These are phyloP conservation scores for Poeciliopsis infans DNA, from an alignment of 2,797 vertebrate species.

Conservation along the genomic window DNA sequence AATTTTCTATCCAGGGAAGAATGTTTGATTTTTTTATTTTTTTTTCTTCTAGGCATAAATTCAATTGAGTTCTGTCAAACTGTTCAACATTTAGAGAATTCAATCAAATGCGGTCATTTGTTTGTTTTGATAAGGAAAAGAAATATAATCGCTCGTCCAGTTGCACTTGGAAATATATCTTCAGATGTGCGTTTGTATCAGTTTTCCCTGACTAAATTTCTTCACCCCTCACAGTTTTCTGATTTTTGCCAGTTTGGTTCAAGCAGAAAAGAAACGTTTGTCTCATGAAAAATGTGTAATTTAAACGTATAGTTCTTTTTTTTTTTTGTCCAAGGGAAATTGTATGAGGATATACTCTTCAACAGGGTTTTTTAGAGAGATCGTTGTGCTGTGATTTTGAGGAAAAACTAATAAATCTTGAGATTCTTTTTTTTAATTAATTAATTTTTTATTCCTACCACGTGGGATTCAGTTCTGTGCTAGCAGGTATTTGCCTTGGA, in stretches of 20 bases:
- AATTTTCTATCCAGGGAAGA: conserved; percentile 19
- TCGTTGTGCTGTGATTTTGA: not conserved
- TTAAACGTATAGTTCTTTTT: not conserved
- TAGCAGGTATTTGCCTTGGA: not conserved
- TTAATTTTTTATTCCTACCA: not conserved
- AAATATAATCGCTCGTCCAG: not conserved
- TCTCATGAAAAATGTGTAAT: not conserved
- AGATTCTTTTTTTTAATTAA: too few relatives aligned
- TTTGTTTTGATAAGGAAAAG: conserved; percentile 19
- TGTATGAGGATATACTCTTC: not conserved
- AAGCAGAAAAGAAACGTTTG: not conserved
- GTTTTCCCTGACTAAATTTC: conserved; percentile 17
- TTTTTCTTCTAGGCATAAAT: conserved; percentile 1
- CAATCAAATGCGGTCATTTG: conserved; percentile 1
- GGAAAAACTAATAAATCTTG: not conserved
- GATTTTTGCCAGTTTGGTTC: not conserved
- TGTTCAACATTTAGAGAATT: conserved; percentile 8
- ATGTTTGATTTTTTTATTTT: not conserved
- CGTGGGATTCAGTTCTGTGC: not conserved
- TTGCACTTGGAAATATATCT: conserved; percentile 14
- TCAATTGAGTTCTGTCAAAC: conserved; percentile 9
- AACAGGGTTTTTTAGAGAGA: not conserved
- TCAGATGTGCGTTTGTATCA: conserved; percentile 37
- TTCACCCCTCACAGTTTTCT: conserved; percentile 22
- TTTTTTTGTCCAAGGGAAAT: not conserved